Conservation (phyloP, 2,888 invertebrate species). For the Eristalinus sepulchralis region DNA sequence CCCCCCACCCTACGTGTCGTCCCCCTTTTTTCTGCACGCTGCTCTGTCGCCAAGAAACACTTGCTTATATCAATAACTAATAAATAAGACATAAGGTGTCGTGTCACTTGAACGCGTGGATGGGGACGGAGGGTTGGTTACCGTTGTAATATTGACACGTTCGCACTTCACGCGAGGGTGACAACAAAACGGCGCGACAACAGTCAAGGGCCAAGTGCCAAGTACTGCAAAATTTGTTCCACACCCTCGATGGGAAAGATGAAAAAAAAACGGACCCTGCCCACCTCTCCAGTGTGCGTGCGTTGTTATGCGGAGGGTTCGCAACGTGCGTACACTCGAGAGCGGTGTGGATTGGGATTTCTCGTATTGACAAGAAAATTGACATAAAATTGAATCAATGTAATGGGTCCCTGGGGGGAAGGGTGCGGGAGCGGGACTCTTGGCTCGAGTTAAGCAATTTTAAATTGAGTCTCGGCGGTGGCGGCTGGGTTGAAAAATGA, state of each 20-base stretch:
- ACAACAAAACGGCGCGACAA: slow-evolving; percentile 34
- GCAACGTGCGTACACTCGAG: slow-evolving; percentile 37
- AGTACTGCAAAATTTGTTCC: slow-evolving; percentile 54
- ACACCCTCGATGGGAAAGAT: slow-evolving; percentile 8
- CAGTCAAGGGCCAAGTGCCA: slow-evolving; percentile 43
- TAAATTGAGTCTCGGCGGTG: slow-evolving; percentile 57
- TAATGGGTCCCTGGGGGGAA: slow-evolving; percentile 79
- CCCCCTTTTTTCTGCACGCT: not conserved
- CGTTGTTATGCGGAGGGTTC: slow-evolving; percentile 66
- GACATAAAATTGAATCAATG: slow-evolving; percentile 82
- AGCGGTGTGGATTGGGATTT: slow-evolving; percentile 52
- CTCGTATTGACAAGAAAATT: slow-evolving; percentile 81
- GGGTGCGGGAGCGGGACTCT: slow-evolving; percentile 53
- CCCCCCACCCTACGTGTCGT: not conserved
- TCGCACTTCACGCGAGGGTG: slow-evolving; percentile 62
- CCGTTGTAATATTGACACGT: slow-evolving; percentile 64
- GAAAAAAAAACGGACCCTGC: slow-evolving; percentile 48
- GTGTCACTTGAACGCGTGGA: slow-evolving; percentile 43
- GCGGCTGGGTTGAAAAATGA: not conserved
- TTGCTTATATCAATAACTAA: slow-evolving; percentile 71
- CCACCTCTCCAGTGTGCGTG: not conserved
- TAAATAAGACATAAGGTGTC: slow-evolving; percentile 71
- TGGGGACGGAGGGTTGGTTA: slow-evolving; percentile 29
- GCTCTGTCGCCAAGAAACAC: slow-evolving; percentile 16
- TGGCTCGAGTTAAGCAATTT: slow-evolving; percentile 65